A percentile compares a stretch with the other conserved stretches of the same genome.
Evolutionary conservation across 2,797 vertebrate species (phyloP).

Genomic region (Vireo griseus): DNA sequence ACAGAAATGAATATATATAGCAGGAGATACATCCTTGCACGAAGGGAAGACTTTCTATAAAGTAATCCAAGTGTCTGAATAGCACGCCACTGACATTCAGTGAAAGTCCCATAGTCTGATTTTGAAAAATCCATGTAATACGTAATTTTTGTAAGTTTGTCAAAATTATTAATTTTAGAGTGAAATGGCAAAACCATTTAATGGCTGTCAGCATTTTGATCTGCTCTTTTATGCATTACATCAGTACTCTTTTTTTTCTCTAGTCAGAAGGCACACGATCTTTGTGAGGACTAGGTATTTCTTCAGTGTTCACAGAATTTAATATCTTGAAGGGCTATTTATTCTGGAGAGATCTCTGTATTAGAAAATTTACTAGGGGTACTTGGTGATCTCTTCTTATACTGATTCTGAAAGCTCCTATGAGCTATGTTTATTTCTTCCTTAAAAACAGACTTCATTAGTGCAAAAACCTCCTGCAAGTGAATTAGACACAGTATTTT

Average conservation of each 20-base stretch:
- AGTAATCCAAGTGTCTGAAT: background rate
- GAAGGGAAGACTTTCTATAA: background rate
- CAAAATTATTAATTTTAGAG: background rate
- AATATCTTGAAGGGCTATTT: background rate
- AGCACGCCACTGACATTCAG: background rate
- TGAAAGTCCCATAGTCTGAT: background rate
- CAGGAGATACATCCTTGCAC: background rate
- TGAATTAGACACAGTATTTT: background rate
- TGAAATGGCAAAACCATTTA: background rate
- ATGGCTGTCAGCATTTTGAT: background rate
- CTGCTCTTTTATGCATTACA: background rate
- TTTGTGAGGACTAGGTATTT: background rate
- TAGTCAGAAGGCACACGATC: background rate
- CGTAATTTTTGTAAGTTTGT: background rate
- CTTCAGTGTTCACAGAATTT: background rate
- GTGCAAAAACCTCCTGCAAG: background rate
- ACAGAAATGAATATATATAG: background rate
- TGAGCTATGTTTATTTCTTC: background rate
- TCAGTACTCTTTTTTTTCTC: background rate
- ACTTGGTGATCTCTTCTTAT: background rate
- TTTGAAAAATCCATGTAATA: background rate
- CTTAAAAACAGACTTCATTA: background rate
- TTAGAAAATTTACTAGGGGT: background rate
- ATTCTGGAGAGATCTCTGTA: background rate
- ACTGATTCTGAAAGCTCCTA: background rate